Conservation (phyloP, 1,140 invertebrate genomes). For the Zaprionus camerounensis region DNA sequence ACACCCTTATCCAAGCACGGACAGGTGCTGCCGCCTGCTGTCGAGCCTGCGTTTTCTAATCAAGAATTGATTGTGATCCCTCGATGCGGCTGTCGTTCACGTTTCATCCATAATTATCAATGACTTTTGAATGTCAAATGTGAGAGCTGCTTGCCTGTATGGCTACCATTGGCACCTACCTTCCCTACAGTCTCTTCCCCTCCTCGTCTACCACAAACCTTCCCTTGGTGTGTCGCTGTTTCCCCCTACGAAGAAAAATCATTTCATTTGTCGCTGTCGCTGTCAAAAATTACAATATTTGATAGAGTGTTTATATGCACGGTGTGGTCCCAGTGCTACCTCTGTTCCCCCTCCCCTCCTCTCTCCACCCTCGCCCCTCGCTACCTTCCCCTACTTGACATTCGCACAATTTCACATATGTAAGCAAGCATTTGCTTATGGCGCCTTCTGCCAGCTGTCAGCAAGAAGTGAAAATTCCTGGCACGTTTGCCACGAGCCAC, state of each 20-base stretch:
- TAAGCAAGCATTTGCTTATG: slow-evolving; percentile 48
- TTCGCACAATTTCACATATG: slow-evolving; percentile 52
- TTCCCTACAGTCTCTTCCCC: neutral
- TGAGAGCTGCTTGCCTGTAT: slow-evolving; percentile 53
- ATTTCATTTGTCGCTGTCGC: slow-evolving; percentile 76
- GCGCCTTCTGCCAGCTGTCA: slow-evolving; percentile 32
- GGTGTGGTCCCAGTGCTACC: neutral
- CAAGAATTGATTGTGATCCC: slow-evolving; percentile 83
- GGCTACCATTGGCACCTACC: slow-evolving; percentile 65
- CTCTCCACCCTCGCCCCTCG: too few species aligned
- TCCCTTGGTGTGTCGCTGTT: neutral
- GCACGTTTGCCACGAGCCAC: slow-evolving; percentile 64
- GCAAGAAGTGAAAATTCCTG: slow-evolving; percentile 47
- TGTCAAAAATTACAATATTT: slow-evolving; percentile 68
- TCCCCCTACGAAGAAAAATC: slow-evolving; percentile 55
- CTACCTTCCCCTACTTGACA: slow-evolving; percentile 4
- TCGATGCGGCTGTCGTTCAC: slow-evolving; percentile 82
- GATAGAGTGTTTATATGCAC: slow-evolving; percentile 55
- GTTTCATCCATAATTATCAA: slow-evolving; percentile 82
- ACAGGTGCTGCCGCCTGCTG: slow-evolving; percentile 29
- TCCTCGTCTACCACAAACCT: neutral
- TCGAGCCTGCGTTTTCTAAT: slow-evolving; percentile 74
- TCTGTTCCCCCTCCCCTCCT: neutral
- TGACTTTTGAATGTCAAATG: slow-evolving; percentile 83
- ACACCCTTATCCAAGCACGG: slow-evolving; percentile 36